Evolutionary conservation across 2,888 invertebrate genomes (phyloP), one percentile per base, ranked within the genome.

Genomic region (Aspidiotus rigidus): DNA sequence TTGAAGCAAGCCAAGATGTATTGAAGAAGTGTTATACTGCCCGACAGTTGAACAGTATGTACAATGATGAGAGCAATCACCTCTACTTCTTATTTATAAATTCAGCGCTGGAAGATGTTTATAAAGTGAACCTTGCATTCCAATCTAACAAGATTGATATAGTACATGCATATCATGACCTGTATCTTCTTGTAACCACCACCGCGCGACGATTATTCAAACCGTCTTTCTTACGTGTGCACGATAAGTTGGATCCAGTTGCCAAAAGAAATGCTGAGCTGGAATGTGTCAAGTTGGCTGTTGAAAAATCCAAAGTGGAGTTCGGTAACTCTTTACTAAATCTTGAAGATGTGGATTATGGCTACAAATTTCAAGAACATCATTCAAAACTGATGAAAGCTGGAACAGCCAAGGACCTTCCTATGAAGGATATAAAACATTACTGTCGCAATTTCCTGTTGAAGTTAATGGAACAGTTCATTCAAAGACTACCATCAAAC

Each of bases 21-120:
- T 44, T 11, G 9, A 8, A n/a, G 11, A 72, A 72, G 70, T 73
- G 74, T 69, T 73, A 73, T 39, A 72, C 72, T 7, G 73, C 73
- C 9, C 70, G 73, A 64, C 62, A 63, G 5, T 53, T 75, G 13
- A 42, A 44, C 39, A 42, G 70, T 28, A 74, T 74, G 73, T 73
- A 72, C 57, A 44, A 70, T 41, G 74, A 74, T 17, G 67, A 74
- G 28, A 55, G 63, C 1, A 73, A 73, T 59, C 69, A 69, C 41
- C 49, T 74, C 9, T 74, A 73, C 53, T 70, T 74, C 42, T n/a
- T 73, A n/a, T 74, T 74, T 73, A 57, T 74, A 41, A 72, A 74
- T 54, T 71, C 73, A 39, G 64, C 73, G 55, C 54, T 73, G n/a
- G 71, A 71, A 53, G 71, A 73, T 69, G 42, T 74, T n/a, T 49